A percentile compares a stretch with the other conserved stretches of the same genome.
phyloP scores from a whole-genome alignment of 2,113 vertebrate species.

The Dasypus novemcinctus region DNA sequence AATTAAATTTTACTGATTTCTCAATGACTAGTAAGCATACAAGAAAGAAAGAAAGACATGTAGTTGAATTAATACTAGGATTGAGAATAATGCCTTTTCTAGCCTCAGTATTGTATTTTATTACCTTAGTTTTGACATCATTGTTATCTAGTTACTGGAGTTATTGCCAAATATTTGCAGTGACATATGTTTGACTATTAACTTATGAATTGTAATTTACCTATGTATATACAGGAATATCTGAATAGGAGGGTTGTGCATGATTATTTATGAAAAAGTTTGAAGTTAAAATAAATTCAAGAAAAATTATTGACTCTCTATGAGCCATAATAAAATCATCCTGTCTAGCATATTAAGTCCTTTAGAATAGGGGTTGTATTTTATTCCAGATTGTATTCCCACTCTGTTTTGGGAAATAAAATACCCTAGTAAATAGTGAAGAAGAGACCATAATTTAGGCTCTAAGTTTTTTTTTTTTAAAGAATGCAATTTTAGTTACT shows the following conservation, averaged over 20 bases:
- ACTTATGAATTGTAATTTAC: slow-evolving; percentile 40
- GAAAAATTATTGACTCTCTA: slow-evolving; percentile 9
- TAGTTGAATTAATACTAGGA: neutral
- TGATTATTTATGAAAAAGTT: slow-evolving; percentile 7
- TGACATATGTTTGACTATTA: slow-evolving; percentile 22
- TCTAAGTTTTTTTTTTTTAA: neutral
- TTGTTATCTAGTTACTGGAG: neutral
- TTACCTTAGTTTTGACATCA: neutral
- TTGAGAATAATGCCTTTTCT: slow-evolving; percentile 28
- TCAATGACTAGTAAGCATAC: neutral
- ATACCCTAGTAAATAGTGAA: slow-evolving; percentile 28
- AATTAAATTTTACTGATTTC: neutral
- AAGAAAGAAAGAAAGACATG: neutral
- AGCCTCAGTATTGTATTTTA: neutral
- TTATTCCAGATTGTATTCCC: neutral
- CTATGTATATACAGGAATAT: neutral
- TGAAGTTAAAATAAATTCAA: slow-evolving; percentile 33
- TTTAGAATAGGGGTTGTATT: neutral
- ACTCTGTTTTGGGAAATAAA: slow-evolving; percentile 1
- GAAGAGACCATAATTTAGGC: neutral
- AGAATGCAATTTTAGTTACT: slow-evolving; percentile 14
- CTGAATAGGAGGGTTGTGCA: neutral
- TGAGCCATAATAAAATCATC: neutral
- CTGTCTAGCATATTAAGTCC: no score
- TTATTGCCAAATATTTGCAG: neutral